Evolutionary conservation across 2,113 vertebrate genomes (phyloP).

Genomic region (Pao palembangensis): DNA sequence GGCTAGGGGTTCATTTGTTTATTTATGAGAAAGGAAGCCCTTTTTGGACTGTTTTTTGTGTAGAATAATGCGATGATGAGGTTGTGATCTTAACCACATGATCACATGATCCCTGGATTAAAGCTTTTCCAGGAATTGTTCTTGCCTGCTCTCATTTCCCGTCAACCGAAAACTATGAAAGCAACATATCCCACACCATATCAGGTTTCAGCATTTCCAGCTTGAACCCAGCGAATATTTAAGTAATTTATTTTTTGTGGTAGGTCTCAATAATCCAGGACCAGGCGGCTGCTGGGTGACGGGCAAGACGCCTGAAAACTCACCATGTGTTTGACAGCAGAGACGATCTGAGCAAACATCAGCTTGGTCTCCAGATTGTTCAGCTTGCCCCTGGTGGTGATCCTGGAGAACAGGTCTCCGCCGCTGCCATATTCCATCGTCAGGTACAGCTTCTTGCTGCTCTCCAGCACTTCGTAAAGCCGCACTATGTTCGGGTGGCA

Average conservation of each 20-base stretch:
- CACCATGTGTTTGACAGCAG: slow-evolving; percentile 80
- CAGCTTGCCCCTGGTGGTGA: slow-evolving; percentile 72
- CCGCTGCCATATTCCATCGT: slow-evolving; percentile 78
- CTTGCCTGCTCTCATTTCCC: background rate
- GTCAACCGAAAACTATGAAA: background rate
- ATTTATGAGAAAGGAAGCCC: no score
- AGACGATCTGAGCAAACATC: slow-evolving; percentile 74
- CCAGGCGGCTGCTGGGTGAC: background rate
- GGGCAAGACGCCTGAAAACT: slow-evolving; percentile 23
- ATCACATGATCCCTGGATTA: background rate
- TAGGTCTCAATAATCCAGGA: background rate
- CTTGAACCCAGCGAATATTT: background rate
- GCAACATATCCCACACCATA: no score
- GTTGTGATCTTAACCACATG: background rate
- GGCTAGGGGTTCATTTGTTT: no score
- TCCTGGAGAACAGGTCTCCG: slow-evolving; percentile 75
- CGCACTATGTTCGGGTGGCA: slow-evolving; percentile 78
- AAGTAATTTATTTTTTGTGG: no score
- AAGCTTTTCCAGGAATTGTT: background rate
- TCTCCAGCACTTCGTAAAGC: slow-evolving; percentile 78
- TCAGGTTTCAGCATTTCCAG: background rate
- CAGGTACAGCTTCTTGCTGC: slow-evolving; percentile 67
- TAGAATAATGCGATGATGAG: no score
- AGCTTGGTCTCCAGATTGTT: slow-evolving; percentile 71
- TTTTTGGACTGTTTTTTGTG: no score